phyloP scores from a whole-genome alignment of 2,888 invertebrate genomes.

The Ashinkailepas kermadecensis region DNA sequence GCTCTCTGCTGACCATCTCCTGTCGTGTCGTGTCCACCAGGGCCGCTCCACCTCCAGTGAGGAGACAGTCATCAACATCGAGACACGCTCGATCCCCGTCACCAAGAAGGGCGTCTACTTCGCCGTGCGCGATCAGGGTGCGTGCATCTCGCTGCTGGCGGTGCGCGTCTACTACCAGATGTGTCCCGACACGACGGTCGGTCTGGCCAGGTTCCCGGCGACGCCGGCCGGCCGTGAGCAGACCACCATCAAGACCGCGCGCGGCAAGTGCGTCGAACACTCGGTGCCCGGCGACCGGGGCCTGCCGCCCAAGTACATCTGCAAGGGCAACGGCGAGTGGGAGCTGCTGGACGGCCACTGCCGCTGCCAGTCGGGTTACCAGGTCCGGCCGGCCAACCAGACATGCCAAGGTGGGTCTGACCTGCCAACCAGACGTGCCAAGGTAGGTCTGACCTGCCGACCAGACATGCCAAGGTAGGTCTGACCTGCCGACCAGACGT shows the following conservation, averaged over 20 bases:
- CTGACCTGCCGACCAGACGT: too few relatives aligned
- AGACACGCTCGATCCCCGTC: constrained; percentile 85
- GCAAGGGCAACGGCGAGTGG: constrained; percentile 94
- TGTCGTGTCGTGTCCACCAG: constrained; percentile 44
- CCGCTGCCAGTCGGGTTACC: constrained; percentile 86
- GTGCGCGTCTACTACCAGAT: constrained; percentile 91
- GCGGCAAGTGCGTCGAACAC: constrained; percentile 85
- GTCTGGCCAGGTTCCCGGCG: constrained; percentile 86
- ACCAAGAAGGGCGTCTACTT: constrained; percentile 94
- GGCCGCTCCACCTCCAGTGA: constrained; percentile 87
- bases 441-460: too few relatives aligned
- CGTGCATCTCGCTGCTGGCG: constrained; percentile 90
- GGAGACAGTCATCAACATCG: constrained; percentile 82
- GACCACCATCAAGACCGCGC: constrained; percentile 81
- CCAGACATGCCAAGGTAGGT: too few relatives aligned
- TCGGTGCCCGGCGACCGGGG: constrained; percentile 51
- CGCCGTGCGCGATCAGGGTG: constrained; percentile 95
- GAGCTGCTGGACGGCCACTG: constrained; percentile 85
- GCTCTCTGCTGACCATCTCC: too few relatives aligned
- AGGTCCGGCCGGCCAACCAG: constrained; percentile 75
- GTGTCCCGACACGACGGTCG: constrained; percentile 85
- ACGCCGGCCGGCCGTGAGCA: constrained; percentile 89
- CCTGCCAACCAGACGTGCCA: too few relatives aligned
- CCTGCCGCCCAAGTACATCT: constrained; percentile 50
- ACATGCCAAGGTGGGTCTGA: constrained; percentile 63